Evolutionary conservation across 2,113 vertebrate species (phyloP).

Genomic region (Aramus guarauna): DNA sequence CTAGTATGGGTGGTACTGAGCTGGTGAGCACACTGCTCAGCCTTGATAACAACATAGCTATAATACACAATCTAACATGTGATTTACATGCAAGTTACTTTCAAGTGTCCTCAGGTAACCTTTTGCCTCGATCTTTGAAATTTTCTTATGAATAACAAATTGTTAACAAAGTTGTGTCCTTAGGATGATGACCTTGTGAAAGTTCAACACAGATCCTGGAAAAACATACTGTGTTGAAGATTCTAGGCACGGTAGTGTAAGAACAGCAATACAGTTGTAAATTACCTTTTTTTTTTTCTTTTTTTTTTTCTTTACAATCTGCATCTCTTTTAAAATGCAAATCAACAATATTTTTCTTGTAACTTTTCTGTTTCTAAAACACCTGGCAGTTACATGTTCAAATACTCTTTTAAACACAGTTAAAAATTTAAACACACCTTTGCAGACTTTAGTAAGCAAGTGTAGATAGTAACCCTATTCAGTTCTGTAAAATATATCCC

Average conservation of each 20-base stretch:
- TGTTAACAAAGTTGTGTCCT: neutral
- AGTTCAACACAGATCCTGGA: neutral
- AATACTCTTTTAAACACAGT: neutral
- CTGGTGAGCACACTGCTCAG: neutral
- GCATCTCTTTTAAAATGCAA: neutral
- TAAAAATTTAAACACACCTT: neutral
- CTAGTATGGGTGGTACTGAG: neutral
- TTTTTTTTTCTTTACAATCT: neutral
- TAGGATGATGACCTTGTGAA: neutral
- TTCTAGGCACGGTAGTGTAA: neutral
- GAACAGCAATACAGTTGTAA: neutral
- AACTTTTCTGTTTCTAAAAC: neutral
- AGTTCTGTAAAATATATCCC: neutral
- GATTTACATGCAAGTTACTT: neutral
- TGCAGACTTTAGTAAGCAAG: neutral
- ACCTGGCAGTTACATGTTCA: neutral
- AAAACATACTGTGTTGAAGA: neutral
- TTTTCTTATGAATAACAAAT: neutral
- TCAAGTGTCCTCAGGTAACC: neutral
- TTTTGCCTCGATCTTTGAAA: neutral
- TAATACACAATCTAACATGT: neutral
- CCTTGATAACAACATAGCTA: neutral
- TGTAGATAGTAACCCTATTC: neutral
- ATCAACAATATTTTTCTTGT: neutral
- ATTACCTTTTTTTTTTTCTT: too few species aligned